Base-by-base conservation (phyloP, 2,797 vertebrate genomes). In the Acridotheres tristis region DNA sequence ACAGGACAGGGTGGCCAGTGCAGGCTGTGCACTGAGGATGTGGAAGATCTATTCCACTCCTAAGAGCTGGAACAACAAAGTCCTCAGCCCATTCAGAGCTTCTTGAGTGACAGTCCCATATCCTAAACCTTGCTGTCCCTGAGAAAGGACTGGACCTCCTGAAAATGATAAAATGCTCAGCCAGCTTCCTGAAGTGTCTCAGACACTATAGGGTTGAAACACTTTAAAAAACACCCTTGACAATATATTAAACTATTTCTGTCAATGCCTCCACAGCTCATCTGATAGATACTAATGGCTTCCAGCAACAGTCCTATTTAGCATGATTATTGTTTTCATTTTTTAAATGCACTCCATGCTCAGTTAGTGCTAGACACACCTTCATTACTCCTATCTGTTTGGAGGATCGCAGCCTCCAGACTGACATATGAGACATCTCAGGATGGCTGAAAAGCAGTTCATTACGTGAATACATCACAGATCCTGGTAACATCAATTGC, bases 361-460 rank as follows among this genome's bases (percentile, higher is more conserved):
- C 94, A 88, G 90, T 96, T 96, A 97, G 96, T 97, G 93, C 86
- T 57, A 93, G 95, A 91, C 91, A 92, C 94, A 94, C 95, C 95
- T 97, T 97, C 96, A 96, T 97, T 96, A 96, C 92, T 94, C 94
- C 93, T 96, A 97, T 96, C 96, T 94, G 79, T 92, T 92, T 83
- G 92, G 90, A 94, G 79, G 94, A 96, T 97, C 93, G 0, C 91
- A 92, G 93, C 88, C 91, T 96, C 92, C 89, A 94, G 94, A 87
- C 95, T 97, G 96, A 97, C 96, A 89, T 96, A 96, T 94, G 95
- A 96, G 96, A 96, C 96, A 96, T 79, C 91, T 97, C 96, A 94
- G 93, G 91, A 62, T 32, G 88, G 78, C 87, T 95, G 94, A 95
- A 94, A 95, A 97, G 95, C 93, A 90, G 91, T 96, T 95, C 87